Evolutionary conservation across 2,797 vertebrate species (phyloP).

Genomic region (Leucoraja ocellata): DNA sequence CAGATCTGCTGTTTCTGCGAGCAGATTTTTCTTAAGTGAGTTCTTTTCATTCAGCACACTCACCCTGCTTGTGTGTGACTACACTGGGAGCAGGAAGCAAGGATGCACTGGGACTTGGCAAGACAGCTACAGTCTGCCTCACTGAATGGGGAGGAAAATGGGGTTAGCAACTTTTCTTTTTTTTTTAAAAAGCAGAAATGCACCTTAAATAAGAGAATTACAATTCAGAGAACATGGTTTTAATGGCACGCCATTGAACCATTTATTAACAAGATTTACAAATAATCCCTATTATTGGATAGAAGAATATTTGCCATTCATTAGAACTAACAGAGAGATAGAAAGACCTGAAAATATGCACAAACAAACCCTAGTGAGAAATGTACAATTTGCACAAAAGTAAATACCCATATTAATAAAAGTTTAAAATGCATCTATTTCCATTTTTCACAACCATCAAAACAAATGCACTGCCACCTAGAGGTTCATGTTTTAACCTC

Average conservation of each 20-base stretch:
- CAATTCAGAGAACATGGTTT: neutral
- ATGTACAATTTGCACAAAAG: neutral
- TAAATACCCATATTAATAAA: neutral
- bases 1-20: neutral
- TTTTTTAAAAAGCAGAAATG: neutral
- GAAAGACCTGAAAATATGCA: neutral
- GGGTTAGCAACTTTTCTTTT: neutral
- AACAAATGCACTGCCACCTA: constrained; percentile 13
- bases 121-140: too few relatives aligned
- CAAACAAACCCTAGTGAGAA: neutral
- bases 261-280: neutral
- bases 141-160: neutral
- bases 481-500: neutral
- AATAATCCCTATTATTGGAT: neutral
- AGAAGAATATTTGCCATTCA: neutral
- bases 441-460: neutral
- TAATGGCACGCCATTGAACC: neutral
- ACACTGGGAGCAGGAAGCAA: neutral
- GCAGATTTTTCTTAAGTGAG: constrained; percentile 13
- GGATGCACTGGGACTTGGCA: neutral
- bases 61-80: neutral
- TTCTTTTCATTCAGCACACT: constrained; percentile 5
- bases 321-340: neutral
- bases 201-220: neutral
- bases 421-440: neutral